These are phyloP conservation scores for Belgica antarctica DNA, from an alignment of 2,888 invertebrate genomes.

Conservation along the genomic window DNA sequence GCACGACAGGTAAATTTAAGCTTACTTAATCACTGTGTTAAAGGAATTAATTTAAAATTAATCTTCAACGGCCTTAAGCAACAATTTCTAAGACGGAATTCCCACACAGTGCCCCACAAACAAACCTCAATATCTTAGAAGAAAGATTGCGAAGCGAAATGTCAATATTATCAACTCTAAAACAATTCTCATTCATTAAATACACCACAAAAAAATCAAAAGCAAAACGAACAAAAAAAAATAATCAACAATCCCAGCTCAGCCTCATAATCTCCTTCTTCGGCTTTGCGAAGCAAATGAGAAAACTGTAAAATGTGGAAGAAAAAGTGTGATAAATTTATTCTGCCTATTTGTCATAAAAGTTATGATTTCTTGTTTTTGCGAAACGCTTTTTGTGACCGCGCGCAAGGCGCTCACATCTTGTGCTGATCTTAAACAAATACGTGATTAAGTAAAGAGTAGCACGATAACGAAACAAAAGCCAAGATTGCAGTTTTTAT, in stretches of 20 bases:
- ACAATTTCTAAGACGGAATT: too few species aligned
- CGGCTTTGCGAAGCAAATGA: background rate
- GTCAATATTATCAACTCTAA: conserved; percentile 15
- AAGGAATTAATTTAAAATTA: too few species aligned
- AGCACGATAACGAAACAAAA: conserved; percentile 26
- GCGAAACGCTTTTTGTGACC: background rate
- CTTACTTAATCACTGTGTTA: too few species aligned
- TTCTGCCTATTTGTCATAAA: background rate
- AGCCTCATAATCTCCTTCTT: background rate
- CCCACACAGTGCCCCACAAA: too few species aligned
- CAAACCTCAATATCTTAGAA: too few species aligned
- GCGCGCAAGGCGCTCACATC: background rate
- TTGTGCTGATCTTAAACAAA: conserved; percentile 32
- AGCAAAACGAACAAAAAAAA: background rate
- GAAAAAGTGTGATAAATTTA: conserved; percentile 18
- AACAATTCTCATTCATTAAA: conserved; percentile 10
- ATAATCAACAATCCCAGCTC: too few species aligned
- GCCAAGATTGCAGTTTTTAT: background rate
- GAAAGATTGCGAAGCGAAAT: background rate
- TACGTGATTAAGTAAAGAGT: conserved; percentile 42
- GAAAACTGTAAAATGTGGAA: conserved; percentile 22
- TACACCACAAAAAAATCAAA: background rate
- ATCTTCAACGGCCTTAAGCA: too few species aligned
- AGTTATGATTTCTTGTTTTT: conserved; percentile 23
- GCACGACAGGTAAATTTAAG: too few species aligned